Conservation (phyloP, 2,113 vertebrate genomes). For the Oxygymnocypris stewartii region DNA sequence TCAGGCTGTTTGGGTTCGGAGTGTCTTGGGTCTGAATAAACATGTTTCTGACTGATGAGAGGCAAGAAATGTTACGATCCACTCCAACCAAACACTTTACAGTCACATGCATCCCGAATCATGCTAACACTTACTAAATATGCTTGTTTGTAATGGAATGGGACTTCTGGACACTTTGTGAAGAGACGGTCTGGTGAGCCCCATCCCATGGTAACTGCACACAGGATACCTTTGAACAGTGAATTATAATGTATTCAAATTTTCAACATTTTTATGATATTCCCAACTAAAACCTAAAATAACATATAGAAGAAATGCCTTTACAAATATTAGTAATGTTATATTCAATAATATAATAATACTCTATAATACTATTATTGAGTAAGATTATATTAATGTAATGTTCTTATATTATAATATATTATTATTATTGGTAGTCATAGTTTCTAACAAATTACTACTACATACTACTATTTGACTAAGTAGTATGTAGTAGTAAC, state of each 20-base stretch:
- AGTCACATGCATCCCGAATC: not conserved
- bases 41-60: conserved; percentile 79
- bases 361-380: not conserved
- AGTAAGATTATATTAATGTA: not conserved
- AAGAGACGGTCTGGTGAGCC: conserved; percentile 59
- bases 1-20: conserved; percentile 96
- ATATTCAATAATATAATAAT: not conserved
- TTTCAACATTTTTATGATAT: not conserved
- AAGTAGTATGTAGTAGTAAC: too few relatives aligned
- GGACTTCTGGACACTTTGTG: conserved; percentile 49
- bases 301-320: not conserved
- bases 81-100: not conserved
- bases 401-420: not conserved
- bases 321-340: not conserved
- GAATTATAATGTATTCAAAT: not conserved
- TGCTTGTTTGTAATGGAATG: conserved; percentile 56
- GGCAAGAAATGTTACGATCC: not conserved
- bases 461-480: too few relatives aligned
- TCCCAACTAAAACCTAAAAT: not conserved
- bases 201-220: conserved; percentile 54
- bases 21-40: conserved; percentile 99
- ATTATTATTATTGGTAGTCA: not conserved
- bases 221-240: conserved; percentile 5
- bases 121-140: conserved; percentile 37
- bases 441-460: not conserved